Conservation (phyloP, 2,113 vertebrate genomes). For the Bos javanicus region DNA sequence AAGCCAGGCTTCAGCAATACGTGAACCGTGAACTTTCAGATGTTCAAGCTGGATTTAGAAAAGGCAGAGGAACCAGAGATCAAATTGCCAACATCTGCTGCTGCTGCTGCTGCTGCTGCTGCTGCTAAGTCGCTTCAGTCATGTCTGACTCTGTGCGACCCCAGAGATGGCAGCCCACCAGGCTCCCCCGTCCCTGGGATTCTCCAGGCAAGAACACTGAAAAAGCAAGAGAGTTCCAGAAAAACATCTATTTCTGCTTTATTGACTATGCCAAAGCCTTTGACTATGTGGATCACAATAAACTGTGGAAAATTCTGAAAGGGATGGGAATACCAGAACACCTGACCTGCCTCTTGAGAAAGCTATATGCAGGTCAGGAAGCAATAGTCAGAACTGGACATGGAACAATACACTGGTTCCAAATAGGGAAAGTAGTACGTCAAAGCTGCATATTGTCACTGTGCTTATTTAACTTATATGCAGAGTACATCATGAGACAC, state of each 20-base stretch:
- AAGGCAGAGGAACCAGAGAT: not conserved
- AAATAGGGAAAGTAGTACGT: not conserved
- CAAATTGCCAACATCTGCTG: rapidly evolving
- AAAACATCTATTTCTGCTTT: not conserved
- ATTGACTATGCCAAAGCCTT: not conserved
- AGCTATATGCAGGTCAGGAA: not conserved
- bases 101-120: too few species aligned
- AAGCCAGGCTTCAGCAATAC: not conserved
- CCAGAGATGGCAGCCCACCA: too few species aligned
- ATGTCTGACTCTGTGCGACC: too few species aligned
- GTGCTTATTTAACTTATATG: not conserved
- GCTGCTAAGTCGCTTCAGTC: too few species aligned
- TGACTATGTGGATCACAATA: not conserved
- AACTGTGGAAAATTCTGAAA: not conserved
- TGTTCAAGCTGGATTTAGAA: not conserved
- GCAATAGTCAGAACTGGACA: not conserved
- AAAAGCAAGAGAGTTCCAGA: not conserved
- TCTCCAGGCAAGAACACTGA: not conserved
- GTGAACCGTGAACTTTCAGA: not conserved
- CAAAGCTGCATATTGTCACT: not conserved
- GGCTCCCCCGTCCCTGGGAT: too few species aligned
- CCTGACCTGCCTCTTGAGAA: not conserved
- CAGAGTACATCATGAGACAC: not conserved
- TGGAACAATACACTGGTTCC: not conserved
- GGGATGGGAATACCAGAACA: not conserved